Conservation (phyloP, 1,140 invertebrate genomes). For the Drosophila neocordata region DNA sequence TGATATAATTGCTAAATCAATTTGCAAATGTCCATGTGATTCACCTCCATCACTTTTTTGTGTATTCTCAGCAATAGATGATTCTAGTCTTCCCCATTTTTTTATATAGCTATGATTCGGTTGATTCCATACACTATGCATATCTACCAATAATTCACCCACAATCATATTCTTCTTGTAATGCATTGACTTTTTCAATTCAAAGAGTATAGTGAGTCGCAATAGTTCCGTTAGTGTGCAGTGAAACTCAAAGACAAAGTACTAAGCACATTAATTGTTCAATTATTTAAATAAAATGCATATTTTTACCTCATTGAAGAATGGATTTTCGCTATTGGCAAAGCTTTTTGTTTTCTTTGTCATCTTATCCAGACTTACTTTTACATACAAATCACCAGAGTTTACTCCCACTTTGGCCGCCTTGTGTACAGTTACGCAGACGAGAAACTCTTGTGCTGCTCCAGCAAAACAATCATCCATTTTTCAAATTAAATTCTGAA, state of each 20-base stretch:
- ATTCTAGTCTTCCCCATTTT: slow-evolving; percentile 90
- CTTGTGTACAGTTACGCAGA: slow-evolving; percentile 79
- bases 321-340: slow-evolving; percentile 84
- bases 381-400: slow-evolving; percentile 85
- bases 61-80: slow-evolving; percentile 85
- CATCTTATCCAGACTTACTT: slow-evolving; percentile 84
- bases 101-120: slow-evolving; percentile 90
- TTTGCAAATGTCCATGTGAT: slow-evolving; percentile 86
- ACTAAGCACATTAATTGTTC: too few relatives aligned
- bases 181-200: slow-evolving; percentile 83
- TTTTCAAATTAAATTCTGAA: not conserved
- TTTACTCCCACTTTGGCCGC: slow-evolving; percentile 58
- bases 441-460: slow-evolving; percentile 67
- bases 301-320: slow-evolving; percentile 86
- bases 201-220: slow-evolving; percentile 80
- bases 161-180: slow-evolving; percentile 84
- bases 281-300: too few relatives aligned
- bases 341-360: slow-evolving; percentile 84
- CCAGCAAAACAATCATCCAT: slow-evolving; percentile 64
- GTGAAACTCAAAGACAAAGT: slow-evolving; percentile 89
- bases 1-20: slow-evolving; percentile 88
- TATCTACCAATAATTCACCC: slow-evolving; percentile 87
- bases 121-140: slow-evolving; percentile 88
- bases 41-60: slow-evolving; percentile 55
- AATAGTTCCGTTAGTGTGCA: slow-evolving; percentile 83